Evolutionary conservation across 2,888 invertebrate genomes (phyloP).

Genomic region (Timema cristinae): DNA sequence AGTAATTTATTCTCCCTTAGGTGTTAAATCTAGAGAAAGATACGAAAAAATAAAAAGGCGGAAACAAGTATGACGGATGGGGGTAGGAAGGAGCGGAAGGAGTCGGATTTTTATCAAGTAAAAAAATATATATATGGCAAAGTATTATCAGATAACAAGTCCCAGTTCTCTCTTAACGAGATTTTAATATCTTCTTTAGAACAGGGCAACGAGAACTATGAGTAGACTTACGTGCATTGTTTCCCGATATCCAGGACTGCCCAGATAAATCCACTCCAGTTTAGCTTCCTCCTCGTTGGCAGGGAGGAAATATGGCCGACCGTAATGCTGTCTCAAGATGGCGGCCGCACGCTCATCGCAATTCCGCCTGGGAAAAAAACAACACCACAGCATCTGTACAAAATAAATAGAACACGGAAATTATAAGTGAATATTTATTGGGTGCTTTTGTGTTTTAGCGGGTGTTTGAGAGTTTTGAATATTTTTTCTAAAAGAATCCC

Average conservation of each 20-base stretch:
- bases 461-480: no score
- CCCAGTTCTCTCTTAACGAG: no score
- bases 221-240: constrained; percentile 48
- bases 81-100: no score
- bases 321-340: constrained; percentile 47
- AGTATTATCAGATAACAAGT: no score
- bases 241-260: constrained; percentile 53
- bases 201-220: not conserved
- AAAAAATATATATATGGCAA: no score
- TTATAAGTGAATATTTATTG: not conserved
- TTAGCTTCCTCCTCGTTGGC: constrained; percentile 45
- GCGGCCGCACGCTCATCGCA: constrained; percentile 50
- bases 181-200: no score
- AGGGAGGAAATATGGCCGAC: constrained; percentile 49
- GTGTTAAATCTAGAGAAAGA: no score
- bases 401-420: not conserved
- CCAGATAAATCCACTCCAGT: constrained; percentile 54
- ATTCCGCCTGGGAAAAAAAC: constrained; percentile 47
- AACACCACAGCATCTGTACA: no score
- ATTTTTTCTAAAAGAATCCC: not conserved
- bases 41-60: no score
- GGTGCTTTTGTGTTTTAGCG: not conserved
- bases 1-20: no score
- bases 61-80: no score
- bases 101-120: no score